These are phyloP conservation scores for Nesometra sesokonis DNA, from an alignment of 35 echinoderm and acorn worm genomes.

Conservation along the genomic window DNA sequence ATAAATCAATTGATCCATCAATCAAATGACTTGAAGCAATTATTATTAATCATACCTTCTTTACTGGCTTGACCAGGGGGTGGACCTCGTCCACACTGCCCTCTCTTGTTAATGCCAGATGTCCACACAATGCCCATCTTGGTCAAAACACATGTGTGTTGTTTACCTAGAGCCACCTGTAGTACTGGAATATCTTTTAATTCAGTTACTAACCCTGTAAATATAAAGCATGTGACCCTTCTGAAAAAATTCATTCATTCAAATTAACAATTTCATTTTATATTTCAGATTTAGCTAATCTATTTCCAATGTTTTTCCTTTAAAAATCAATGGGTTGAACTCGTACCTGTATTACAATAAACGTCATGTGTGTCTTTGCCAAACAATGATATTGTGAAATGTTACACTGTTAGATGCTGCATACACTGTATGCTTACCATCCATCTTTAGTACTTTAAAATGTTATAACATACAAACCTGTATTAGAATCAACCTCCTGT, in stretches of 20 bases:
- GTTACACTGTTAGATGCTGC: conserved; percentile 81
- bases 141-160: conserved; percentile 55
- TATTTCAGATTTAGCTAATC: neutral
- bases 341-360: conserved; percentile 55
- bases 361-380: conserved; percentile 75
- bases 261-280: neutral
- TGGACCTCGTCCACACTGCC: conserved; percentile 79
- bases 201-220: conserved; percentile 53
- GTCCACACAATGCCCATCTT: conserved; percentile 57
- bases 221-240: neutral
- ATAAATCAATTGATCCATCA: too few relatives aligned
- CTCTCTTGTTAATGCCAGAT: conserved; percentile 88
- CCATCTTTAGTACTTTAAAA: conserved; percentile 79
- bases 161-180: conserved; percentile 67
- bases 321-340: too few relatives aligned
- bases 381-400: conserved; percentile 73
- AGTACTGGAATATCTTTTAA: conserved; percentile 50
- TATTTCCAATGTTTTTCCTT: too few relatives aligned
- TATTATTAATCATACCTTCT: too few relatives aligned
- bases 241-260: neutral
- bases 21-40: too few relatives aligned
- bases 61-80: conserved; percentile 41
- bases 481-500: conserved; percentile 54
- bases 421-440: conserved; percentile 62
- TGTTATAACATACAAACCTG: conserved; percentile 21